These are phyloP conservation scores for Macquaria australasica DNA, from an alignment of 2,113 vertebrate genomes.

Conservation along the genomic window DNA sequence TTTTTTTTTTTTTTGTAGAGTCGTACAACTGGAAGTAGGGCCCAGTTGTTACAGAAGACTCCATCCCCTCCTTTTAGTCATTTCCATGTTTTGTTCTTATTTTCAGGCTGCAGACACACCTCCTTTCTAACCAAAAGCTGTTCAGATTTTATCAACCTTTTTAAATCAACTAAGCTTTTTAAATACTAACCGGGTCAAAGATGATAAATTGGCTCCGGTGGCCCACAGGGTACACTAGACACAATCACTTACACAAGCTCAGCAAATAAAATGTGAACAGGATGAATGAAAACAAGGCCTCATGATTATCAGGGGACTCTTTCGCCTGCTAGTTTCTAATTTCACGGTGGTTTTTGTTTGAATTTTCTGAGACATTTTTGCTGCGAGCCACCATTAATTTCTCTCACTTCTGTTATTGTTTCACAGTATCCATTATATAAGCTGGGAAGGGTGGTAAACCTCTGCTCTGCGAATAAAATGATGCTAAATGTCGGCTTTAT, in stretches of 20 bases:
- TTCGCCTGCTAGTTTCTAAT: slow-evolving; percentile 11
- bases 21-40: background rate
- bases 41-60: background rate
- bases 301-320: slow-evolving; percentile 24
- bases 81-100: background rate
- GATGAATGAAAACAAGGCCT: background rate
- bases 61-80: background rate
- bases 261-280: slow-evolving; percentile 26
- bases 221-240: background rate
- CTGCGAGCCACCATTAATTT: background rate
- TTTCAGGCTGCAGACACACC: background rate
- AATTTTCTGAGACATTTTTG: background rate
- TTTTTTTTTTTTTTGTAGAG: background rate
- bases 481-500: background rate
- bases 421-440: background rate
- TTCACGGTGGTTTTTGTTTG: background rate
- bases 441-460: background rate
- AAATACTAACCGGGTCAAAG: background rate
- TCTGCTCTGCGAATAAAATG: background rate
- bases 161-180: background rate
- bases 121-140: background rate
- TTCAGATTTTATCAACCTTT: background rate
- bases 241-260: slow-evolving; percentile 23
- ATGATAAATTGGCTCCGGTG: slow-evolving; percentile 20
- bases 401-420: background rate